Base-by-base conservation (phyloP, 2,113 vertebrate genomes). In the Athene noctua region DNA sequence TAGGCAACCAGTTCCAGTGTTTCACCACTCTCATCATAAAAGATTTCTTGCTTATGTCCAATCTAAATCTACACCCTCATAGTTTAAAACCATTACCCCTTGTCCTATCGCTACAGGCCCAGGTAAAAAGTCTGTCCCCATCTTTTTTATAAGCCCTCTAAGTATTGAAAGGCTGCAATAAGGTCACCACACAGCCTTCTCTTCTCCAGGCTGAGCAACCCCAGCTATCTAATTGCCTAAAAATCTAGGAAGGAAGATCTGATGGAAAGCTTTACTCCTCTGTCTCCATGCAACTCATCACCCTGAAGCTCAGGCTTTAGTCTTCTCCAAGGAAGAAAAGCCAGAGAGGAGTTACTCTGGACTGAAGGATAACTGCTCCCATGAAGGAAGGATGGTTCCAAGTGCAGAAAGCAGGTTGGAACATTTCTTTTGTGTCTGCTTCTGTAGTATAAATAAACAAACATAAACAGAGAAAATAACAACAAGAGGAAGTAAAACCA, bases 401-500 rank as follows among this genome's bases (percentile, higher is more conserved):
- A 81, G 36, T 27, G 32, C 36, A 91, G 70, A 38, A 88, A 25
- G 59, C 57, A 96, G 88, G 88, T 88, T 90, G 75, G 26, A 92
- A 92, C 54, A 55, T 88, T 93, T 66, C 21, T 90, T 72, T 75
- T 61, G 70, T 3, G 0, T 90, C 73, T 80, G 49, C 34, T 91
- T 82, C 78, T 82, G 78, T 52, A 75, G 70, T 61, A 61, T 32
- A 95, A 96, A 90, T 23, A 94, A 92, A 95, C 47, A 88, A 13
- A 88, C 55, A 80, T 36, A 95, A 93, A 86, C 44, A 88, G 67
- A 71, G 63, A 87, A 95, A 95, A 93, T 22, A 92, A 91, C 38
- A 92, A 77, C 55, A 80, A 77, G 78, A 93, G 91, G 77, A 92
- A 96, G 79, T 72, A 94, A 95, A 96, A 92, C 40, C 80, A 87